A percentile compares a stretch with the other conserved stretches of the same genome.
These are phyloP conservation scores for Eristalinus sepulchralis DNA, from an alignment of 2,888 invertebrate genomes.

Conservation along the genomic window DNA sequence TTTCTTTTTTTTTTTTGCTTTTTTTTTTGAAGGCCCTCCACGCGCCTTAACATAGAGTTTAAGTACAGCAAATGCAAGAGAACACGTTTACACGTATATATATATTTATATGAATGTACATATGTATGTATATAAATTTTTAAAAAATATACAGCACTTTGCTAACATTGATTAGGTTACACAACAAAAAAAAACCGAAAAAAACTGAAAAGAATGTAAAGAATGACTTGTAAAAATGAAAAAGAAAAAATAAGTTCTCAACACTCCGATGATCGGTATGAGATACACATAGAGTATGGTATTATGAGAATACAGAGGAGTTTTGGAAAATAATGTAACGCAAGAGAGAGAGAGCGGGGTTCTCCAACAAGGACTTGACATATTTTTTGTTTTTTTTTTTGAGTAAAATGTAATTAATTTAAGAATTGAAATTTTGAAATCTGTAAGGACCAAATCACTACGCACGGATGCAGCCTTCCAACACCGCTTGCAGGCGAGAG, in stretches of 20 bases:
- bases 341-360: no score
- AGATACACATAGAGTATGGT: neutral
- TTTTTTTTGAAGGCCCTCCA: neutral
- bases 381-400: no score
- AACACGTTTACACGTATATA: slow-evolving; percentile 25
- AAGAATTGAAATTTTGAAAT: no score
- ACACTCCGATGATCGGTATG: neutral
- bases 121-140: neutral
- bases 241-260: neutral
- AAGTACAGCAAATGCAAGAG: slow-evolving; percentile 44
- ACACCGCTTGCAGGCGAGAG: no score
- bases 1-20: slow-evolving; percentile 1
- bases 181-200: neutral
- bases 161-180: slow-evolving; percentile 41
- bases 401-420: no score
- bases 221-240: neutral
- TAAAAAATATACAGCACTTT: slow-evolving; percentile 44
- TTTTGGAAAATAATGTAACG: no score
- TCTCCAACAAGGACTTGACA: no score
- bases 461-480: no score
- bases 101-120: neutral
- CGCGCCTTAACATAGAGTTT: neutral
- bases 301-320: neutral
- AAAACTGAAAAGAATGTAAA: slow-evolving; percentile 1
- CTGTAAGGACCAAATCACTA: no score